These are phyloP conservation scores for Nymphalis urticae DNA, from an alignment of 2,888 invertebrate species.

Conservation along the genomic window DNA sequence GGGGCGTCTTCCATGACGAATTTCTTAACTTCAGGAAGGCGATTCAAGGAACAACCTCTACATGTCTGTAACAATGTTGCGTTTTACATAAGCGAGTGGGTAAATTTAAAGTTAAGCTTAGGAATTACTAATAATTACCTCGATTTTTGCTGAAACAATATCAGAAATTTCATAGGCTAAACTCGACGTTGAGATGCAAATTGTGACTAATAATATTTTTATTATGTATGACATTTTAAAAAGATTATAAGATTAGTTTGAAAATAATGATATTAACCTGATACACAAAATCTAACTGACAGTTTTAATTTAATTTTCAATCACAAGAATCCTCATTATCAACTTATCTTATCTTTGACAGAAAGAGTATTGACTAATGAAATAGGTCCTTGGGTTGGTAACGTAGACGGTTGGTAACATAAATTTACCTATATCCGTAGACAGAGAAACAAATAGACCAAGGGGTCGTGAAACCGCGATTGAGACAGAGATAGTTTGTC, in stretches of 20 bases:
- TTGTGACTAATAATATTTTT: constrained; percentile 40
- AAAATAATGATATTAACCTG: not conserved
- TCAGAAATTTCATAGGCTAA: constrained; percentile 58
- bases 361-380: too few species aligned
- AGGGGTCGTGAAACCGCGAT: too few species aligned
- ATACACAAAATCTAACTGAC: too few species aligned
- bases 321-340: too few species aligned
- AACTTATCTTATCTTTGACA: too few species aligned
- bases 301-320: too few species aligned
- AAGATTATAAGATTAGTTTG: not conserved
- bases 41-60: constrained; percentile 85
- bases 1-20: constrained; percentile 87
- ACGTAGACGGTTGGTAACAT: too few species aligned
- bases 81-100: not conserved
- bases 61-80: constrained; percentile 80
- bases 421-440: too few species aligned
- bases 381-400: too few species aligned
- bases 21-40: constrained; percentile 84
- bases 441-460: too few species aligned
- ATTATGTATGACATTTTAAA: constrained; percentile 46
- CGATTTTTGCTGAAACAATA: constrained; percentile 70
- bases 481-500: too few species aligned
- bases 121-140: constrained; percentile 53
- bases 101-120: not conserved
- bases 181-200: constrained; percentile 46